Percentiles rank a stretch among this genome's conserved stretches.
Evolutionary conservation across 2,113 vertebrate species (phyloP).

Genomic region (Hirundichthys speculiger): DNA sequence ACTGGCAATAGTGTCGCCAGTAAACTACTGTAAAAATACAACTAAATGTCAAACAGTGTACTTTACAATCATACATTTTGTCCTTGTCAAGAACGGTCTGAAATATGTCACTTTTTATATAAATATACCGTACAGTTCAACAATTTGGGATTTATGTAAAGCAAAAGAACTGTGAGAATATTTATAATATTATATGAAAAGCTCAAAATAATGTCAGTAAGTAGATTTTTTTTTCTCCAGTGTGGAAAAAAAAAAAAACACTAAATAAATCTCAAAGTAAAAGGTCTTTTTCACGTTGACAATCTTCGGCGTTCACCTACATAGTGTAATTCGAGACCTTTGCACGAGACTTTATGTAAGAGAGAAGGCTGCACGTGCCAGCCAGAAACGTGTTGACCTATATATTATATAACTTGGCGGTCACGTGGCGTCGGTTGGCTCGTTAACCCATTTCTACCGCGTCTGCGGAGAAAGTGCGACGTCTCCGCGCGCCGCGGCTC

Average conservation of each 20-base stretch:
- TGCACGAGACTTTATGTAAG: slow-evolving; percentile 78
- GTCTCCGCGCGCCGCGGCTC: neutral
- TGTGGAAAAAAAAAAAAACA: neutral
- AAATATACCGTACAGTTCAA: too few relatives aligned
- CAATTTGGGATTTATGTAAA: too few relatives aligned
- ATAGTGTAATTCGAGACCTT: slow-evolving; percentile 70
- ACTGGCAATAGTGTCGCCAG: too few relatives aligned
- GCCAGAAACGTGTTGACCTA: slow-evolving; percentile 77
- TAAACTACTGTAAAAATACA: too few relatives aligned
- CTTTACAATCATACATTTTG: too few relatives aligned
- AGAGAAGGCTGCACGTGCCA: slow-evolving; percentile 70
- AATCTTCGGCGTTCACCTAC: slow-evolving; percentile 68
- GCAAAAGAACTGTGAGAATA: too few relatives aligned
- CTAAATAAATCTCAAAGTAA: slow-evolving; percentile 18
- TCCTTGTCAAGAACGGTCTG: too few relatives aligned
- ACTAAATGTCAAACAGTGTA: too few relatives aligned
- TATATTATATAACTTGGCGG: slow-evolving; percentile 73
- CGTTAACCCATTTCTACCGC: slow-evolving; percentile 59
- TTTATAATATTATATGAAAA: too few relatives aligned
- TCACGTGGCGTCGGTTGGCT: slow-evolving; percentile 60
- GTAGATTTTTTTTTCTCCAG: neutral
- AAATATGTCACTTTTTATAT: too few relatives aligned
- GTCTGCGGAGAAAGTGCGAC: slow-evolving; percentile 46
- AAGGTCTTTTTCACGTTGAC: rapidly evolving
- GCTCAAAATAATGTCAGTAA: too few relatives aligned